phyloP scores from a whole-genome alignment of 2,797 vertebrate species.

The Microchirus variegatus region DNA sequence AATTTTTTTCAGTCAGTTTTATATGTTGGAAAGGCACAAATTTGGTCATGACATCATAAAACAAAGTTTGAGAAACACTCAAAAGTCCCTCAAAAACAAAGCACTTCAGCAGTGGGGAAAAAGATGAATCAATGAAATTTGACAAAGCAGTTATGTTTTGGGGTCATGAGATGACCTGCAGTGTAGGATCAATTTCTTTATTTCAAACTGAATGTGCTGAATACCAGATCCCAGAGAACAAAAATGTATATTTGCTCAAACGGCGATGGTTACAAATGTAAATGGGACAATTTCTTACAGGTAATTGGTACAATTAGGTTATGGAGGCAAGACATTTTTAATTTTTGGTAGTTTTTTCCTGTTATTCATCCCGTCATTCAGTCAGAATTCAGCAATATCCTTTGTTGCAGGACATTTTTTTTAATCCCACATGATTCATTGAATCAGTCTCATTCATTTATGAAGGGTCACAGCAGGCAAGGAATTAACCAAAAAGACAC shows the following conservation, averaged over 20 bases:
- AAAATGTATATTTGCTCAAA: not conserved
- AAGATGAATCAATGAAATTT: not conserved
- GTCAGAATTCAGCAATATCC: too few species aligned
- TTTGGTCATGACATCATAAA: too few species aligned
- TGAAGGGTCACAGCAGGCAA: not conserved
- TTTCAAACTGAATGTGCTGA: slow-evolving; percentile 6
- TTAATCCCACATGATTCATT: not conserved
- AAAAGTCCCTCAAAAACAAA: too few species aligned
- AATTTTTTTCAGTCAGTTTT: too few species aligned
- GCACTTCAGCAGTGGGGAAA: too few species aligned
- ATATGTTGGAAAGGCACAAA: too few species aligned
- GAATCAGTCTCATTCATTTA: not conserved
- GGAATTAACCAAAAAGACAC: slow-evolving; percentile 5
- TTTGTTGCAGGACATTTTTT: not conserved
- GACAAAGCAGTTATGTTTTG: not conserved
- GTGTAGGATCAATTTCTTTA: not conserved
- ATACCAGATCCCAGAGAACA: not conserved
- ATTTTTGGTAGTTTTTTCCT: too few species aligned
- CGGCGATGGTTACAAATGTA: not conserved
- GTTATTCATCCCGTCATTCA: too few species aligned
- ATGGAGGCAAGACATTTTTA: too few species aligned
- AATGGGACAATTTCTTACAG: too few species aligned
- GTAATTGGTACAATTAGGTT: too few species aligned
- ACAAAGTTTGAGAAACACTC: too few species aligned
- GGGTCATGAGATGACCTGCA: not conserved